Evolutionary conservation across 2,888 invertebrate species (phyloP).

Genomic region (Xylophagus ater): DNA sequence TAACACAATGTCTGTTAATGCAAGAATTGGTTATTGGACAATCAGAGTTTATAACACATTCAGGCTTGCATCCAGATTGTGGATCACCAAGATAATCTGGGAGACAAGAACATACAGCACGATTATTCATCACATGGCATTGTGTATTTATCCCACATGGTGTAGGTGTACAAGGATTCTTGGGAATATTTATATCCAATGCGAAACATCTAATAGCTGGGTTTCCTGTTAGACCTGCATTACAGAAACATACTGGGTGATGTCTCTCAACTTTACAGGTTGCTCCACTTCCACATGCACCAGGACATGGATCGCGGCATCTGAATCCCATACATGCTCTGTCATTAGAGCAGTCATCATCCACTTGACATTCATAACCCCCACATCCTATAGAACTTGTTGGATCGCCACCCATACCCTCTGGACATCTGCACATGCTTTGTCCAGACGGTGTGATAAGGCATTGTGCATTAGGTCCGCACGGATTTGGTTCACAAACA

Average conservation of each 20-base stretch:
- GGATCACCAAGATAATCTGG: slow-evolving; percentile 71
- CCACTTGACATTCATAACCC: slow-evolving; percentile 68
- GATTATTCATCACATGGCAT: slow-evolving; percentile 56
- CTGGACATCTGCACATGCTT: slow-evolving; percentile 60
- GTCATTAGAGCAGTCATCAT: slow-evolving; percentile 61
- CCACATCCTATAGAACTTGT: slow-evolving; percentile 59
- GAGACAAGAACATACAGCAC: slow-evolving; percentile 67
- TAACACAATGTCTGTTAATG: slow-evolving; percentile 58
- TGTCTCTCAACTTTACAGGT: slow-evolving; percentile 65
- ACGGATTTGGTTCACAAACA: slow-evolving; percentile 69
- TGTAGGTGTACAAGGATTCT: slow-evolving; percentile 59
- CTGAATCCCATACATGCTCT: slow-evolving; percentile 69
- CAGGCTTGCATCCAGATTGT: slow-evolving; percentile 60
- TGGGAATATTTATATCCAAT: slow-evolving; percentile 43
- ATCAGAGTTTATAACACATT: slow-evolving; percentile 74
- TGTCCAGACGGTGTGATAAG: slow-evolving; percentile 55
- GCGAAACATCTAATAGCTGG: slow-evolving; percentile 62
- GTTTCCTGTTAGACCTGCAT: slow-evolving; percentile 61
- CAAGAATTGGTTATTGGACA: slow-evolving; percentile 65
- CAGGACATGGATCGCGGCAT: slow-evolving; percentile 73
- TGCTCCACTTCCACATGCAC: slow-evolving; percentile 66
- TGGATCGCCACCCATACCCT: slow-evolving; percentile 67
- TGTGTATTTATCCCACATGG: slow-evolving; percentile 72
- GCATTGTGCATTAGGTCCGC: slow-evolving; percentile 68
- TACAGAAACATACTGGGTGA: slow-evolving; percentile 68